Evolutionary conservation across 2,888 invertebrate species (phyloP), one percentile per base, ranked within the genome.

Genomic region (Eupithecia exiguata): DNA sequence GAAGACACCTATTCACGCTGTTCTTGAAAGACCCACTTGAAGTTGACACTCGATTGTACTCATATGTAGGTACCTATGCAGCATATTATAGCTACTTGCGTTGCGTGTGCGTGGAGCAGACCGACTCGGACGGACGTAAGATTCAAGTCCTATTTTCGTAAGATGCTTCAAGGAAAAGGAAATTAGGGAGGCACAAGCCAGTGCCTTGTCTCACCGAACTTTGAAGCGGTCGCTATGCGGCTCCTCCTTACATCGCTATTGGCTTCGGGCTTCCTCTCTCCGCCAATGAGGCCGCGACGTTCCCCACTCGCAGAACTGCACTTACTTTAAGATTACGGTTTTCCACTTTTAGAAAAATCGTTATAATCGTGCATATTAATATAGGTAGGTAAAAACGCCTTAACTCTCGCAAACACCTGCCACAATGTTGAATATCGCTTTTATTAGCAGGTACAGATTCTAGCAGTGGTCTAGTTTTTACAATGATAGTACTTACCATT

Each of bases 181-280:
- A 86, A 87, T 86, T 86, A 83, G 84, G 88, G 87, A 87, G 86
- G 88, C 83, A 69, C 70, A 71, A 38, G 71, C 74, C 86, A 85
- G 84, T 82, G 83, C 84, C 86, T 83, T 85, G 86, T 89, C 89
- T 89, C 87, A 86, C 88, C 87, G 85, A 92, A 92, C 86, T 93
- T 92, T 84, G 82, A 87, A 86, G 85, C 87, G 85, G 84, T 84
- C 88, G 83, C 83, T 82, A 82, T 79, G 81, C 88, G 91, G 82
- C 93, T 88, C 93, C 93, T 91, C 93, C 93, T 93, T 88, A 88
- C 82, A 84, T 79, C 88, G 91, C 92, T 80, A 93, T 93, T 93
- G 93, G 93, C 86, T 87, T 90, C 84, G 85, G 84, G 85, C 89
- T 88, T 83, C 79, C 77, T 78, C 84, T 85, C 83, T 86, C 90